phyloP scores from a whole-genome alignment of 2,113 vertebrate genomes.

The Neolamprologus variostigma region DNA sequence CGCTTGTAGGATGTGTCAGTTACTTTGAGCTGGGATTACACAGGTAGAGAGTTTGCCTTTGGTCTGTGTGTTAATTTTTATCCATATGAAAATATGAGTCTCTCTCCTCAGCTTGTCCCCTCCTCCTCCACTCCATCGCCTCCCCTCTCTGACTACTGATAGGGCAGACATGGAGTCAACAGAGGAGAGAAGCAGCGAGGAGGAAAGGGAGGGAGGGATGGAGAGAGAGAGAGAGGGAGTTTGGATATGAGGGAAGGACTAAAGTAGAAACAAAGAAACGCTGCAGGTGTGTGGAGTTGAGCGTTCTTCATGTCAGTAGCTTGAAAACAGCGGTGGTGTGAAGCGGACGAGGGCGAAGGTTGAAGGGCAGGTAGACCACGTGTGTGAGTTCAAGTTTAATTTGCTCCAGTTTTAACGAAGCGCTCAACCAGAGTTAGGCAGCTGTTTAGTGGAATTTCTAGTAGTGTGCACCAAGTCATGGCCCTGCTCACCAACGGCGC shows the following conservation, averaged over 20 bases:
- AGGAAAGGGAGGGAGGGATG: not conserved
- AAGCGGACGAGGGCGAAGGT: not conserved
- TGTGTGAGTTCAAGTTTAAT: not conserved
- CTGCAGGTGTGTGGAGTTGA: constrained; percentile 57
- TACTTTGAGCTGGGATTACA: not conserved
- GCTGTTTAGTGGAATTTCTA: not conserved
- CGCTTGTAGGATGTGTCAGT: not conserved
- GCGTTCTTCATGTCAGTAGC: not conserved
- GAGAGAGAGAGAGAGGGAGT: constrained; percentile 10
- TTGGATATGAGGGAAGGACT: constrained; percentile 12
- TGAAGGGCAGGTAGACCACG: not conserved
- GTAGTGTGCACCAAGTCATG: constrained; percentile 47
- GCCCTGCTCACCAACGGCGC: constrained; percentile 46
- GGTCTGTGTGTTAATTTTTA: not conserved
- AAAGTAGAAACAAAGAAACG: constrained; percentile 39
- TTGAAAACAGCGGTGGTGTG: not conserved
- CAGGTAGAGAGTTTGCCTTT: not conserved
- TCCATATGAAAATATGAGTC: not conserved
- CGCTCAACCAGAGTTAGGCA: not conserved
- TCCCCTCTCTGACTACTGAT: constrained; percentile 41
- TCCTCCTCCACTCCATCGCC: constrained; percentile 8
- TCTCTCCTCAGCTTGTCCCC: constrained; percentile 7
- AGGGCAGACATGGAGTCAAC: constrained; percentile 51
- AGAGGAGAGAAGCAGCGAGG: constrained; percentile 14
- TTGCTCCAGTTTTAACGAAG: not conserved